Percentiles rank a stretch among this genome's conserved stretches.
These are phyloP conservation scores for Bombus superbus DNA, from an alignment of 1,140 invertebrate species.

Conservation along the genomic window DNA sequence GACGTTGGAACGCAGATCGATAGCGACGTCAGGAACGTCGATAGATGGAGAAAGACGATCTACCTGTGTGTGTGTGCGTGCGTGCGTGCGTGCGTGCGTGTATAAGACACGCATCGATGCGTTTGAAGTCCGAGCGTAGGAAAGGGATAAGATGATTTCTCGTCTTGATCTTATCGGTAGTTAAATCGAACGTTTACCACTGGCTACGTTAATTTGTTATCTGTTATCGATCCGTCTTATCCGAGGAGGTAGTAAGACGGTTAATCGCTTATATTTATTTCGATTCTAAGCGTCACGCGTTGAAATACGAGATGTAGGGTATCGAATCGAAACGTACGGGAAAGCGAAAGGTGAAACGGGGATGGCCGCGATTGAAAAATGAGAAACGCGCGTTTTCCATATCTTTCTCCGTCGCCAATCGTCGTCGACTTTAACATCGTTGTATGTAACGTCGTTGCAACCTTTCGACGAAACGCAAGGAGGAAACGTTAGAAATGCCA, in stretches of 20 bases:
- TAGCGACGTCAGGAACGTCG: too few relatives aligned
- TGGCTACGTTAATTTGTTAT: background rate
- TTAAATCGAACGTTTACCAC: background rate
- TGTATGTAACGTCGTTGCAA: too few relatives aligned
- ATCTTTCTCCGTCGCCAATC: too few relatives aligned
- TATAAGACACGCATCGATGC: too few relatives aligned
- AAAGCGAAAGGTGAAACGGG: background rate
- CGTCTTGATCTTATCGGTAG: background rate
- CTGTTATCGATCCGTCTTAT: background rate
- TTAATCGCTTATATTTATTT: background rate
- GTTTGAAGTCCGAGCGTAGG: background rate
- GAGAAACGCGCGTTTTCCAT: too few relatives aligned
- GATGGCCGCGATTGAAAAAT: too few relatives aligned
- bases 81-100: too few relatives aligned
- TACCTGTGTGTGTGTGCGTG: too few relatives aligned
- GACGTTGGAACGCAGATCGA: too few relatives aligned
- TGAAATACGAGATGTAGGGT: rapidly evolving
- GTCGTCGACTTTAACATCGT: too few relatives aligned
- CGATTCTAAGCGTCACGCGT: background rate
- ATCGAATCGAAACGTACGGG: too few relatives aligned
- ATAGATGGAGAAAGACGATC: too few relatives aligned
- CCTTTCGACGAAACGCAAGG: background rate
- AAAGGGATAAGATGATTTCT: background rate
- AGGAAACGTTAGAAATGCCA: background rate
- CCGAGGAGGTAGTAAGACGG: background rate